Evolutionary conservation across 2,888 invertebrate species (phyloP).

Genomic region (Lymantria monacha): DNA sequence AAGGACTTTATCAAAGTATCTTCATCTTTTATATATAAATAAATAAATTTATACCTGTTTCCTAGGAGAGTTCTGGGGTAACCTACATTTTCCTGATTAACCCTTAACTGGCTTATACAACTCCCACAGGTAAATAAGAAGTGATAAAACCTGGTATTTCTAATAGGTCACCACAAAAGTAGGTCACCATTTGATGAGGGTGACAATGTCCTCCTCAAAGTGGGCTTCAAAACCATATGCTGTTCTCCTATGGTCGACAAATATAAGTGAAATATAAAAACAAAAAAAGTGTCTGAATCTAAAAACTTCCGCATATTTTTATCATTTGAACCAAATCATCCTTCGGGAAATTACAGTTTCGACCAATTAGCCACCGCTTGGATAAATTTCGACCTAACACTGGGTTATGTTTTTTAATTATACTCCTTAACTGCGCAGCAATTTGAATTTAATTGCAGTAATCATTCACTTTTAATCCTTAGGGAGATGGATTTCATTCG

Average conservation of each 20-base stretch:
- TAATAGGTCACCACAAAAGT: background rate
- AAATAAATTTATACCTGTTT: too few species aligned
- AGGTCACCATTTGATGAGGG: background rate
- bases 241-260: too few species aligned
- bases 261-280: too few species aligned
- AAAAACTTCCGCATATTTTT: background rate
- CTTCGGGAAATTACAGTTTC: slow-evolving; percentile 75
- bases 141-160: background rate
- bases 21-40: too few species aligned
- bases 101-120: too few species aligned
- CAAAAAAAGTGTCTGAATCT: background rate
- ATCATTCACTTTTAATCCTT: slow-evolving; percentile 41
- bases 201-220: background rate
- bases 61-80: too few species aligned
- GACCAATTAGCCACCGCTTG: slow-evolving; percentile 65
- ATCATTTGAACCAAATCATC: slow-evolving; percentile 38
- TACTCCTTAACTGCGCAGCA: slow-evolving; percentile 43
- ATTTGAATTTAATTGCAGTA: slow-evolving; percentile 53
- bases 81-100: too few species aligned
- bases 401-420: slow-evolving; percentile 68
- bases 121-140: too few species aligned
- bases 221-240: background rate
- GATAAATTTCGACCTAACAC: slow-evolving; percentile 66
- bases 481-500: slow-evolving; percentile 17
- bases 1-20: too few species aligned